These are phyloP conservation scores for Mesaphorura yosii DNA, from an alignment of 1,140 invertebrate genomes.

Conservation along the genomic window DNA sequence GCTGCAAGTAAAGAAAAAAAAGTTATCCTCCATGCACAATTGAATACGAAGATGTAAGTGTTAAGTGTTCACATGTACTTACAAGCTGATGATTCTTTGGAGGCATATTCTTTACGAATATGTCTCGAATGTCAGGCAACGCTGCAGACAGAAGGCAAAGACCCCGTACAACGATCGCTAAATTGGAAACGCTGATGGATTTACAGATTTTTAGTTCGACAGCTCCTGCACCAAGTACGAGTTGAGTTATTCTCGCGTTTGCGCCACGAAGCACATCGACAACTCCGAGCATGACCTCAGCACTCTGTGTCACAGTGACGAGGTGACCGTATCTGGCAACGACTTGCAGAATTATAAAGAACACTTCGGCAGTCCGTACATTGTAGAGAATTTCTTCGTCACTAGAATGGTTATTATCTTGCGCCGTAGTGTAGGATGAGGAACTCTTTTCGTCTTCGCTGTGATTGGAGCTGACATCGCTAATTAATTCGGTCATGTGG, in stretches of 20 bases:
- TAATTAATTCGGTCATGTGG: neutral
- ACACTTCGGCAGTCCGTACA: constrained; percentile 51
- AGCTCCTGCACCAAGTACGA: constrained; percentile 90
- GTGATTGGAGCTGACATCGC: neutral
- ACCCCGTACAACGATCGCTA: constrained; percentile 79
- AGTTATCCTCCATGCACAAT: neutral
- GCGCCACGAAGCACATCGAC: constrained; percentile 28
- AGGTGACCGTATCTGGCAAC: constrained; percentile 79
- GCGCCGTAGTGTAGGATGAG: neutral
- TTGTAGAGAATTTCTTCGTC: neutral
- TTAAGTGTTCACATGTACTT: constrained; percentile 3
- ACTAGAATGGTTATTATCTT: neutral
- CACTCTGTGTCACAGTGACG: constrained; percentile 53
- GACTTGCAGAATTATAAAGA: constrained; percentile 54
- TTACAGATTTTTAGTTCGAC: constrained; percentile 80
- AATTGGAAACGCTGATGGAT: constrained; percentile 88
- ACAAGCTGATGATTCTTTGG: constrained; percentile 28
- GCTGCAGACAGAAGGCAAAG: constrained; percentile 58
- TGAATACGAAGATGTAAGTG: neutral
- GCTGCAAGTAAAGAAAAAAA: constrained; percentile 20
- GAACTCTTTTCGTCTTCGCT: neutral
- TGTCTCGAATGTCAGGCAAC: constrained; percentile 54
- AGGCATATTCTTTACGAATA: constrained; percentile 31
- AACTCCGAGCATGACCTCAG: constrained; percentile 26
- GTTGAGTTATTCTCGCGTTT: constrained; percentile 43